A percentile compares a stretch with the other conserved stretches of the same genome.
Evolutionary conservation across 2,888 invertebrate genomes (phyloP).

Genomic region (Drosophila melanocephala): DNA sequence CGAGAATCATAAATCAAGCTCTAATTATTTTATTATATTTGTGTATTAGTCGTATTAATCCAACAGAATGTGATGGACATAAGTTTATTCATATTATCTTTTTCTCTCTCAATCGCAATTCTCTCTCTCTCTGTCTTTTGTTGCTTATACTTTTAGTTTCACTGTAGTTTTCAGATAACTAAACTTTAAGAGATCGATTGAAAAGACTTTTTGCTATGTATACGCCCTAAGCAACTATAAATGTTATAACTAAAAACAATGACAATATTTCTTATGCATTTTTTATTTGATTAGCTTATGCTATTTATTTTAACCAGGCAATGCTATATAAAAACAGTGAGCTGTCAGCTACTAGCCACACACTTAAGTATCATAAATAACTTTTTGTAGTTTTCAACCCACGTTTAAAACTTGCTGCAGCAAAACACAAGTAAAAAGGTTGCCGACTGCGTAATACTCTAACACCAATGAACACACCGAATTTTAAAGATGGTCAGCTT

Average conservation of each 20-base stretch:
- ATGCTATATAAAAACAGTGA: neutral
- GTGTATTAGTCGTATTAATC: neutral
- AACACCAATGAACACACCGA: neutral
- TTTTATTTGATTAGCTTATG: neutral
- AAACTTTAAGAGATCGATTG: neutral
- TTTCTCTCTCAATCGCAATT: too few species aligned
- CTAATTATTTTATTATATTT: neutral
- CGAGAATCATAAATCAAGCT: neutral
- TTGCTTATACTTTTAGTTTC: neutral
- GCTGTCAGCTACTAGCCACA: conserved; percentile 19
- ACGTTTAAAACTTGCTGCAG: conserved; percentile 23
- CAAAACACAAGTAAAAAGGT: neutral
- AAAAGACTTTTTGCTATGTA: neutral
- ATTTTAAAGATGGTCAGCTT: neutral
- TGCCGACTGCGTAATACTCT: neutral
- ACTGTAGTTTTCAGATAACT: neutral
- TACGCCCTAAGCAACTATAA: neutral
- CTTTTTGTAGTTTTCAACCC: conserved; percentile 12
- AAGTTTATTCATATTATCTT: neutral
- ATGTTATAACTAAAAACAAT: neutral
- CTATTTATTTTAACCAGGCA: neutral
- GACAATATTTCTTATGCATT: neutral
- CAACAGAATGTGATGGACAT: neutral
- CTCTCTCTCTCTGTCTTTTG: too few species aligned
- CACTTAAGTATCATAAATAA: conserved; percentile 25